Evolutionary conservation across 2,888 invertebrate genomes (phyloP), one percentile per base, ranked within the genome.

Genomic region (Apomyelois bistriatella): DNA sequence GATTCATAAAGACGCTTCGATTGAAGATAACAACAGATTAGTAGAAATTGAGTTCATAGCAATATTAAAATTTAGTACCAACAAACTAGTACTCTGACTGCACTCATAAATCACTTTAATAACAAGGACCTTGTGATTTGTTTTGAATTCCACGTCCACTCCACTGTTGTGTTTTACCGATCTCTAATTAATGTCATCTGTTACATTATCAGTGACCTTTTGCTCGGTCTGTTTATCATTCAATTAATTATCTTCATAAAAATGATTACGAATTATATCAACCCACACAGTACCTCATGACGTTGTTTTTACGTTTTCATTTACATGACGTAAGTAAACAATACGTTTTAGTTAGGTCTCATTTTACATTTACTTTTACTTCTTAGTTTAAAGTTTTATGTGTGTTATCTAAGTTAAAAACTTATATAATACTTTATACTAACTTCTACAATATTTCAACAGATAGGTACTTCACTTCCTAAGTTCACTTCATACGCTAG

Each of bases 221-320:
- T 70, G 69, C 66, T 65, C 49, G 67, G 55, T 57, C 58, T 48
- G 58, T 60, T 75, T 74, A 78, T 81, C 73, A 68, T 67, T 72
- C 62, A 74, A 76, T 76, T 74, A 74, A 71, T 61, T 65, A 66
- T 66, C 62, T 64, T 63, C 30, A 22, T 17, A 65, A 53, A 48
- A 58, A 54, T 57, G 32, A 46, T 58, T 61, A 55, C 58, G 53
- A 61, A 58, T 50, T 56, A 57, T 48, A 53, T 55, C 64, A 65
- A 61, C 68, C 62, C 65, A 62, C 54, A 58, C 43, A 55, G 64
- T 46, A 59, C 61, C 58, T 58, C 43, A 51, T 57, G 58, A 58
- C 56, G 59, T 53, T 30, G 30, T 10, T 3, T 13, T 32, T 35
- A 15, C 32, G 9, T 32, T 15, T 15, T 46, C 15, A 10, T 32